These are phyloP conservation scores for Eupsilia transversa DNA, from an alignment of 2,888 invertebrate species.

Conservation along the genomic window DNA sequence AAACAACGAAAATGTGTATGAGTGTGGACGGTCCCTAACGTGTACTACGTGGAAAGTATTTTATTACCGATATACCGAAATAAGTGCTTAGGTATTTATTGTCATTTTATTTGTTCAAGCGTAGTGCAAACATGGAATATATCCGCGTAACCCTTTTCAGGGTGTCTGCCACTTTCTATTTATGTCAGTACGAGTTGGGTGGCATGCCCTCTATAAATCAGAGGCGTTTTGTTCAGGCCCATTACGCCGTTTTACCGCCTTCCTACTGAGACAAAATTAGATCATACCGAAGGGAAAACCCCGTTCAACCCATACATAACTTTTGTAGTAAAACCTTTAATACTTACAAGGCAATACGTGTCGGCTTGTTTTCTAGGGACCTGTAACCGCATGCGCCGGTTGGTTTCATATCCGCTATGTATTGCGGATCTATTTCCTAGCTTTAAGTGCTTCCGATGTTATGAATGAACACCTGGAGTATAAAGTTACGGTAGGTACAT, in stretches of 20 bases:
- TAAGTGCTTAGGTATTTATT: conserved; percentile 68
- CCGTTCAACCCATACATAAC: conserved; percentile 81
- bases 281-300: conserved; percentile 85
- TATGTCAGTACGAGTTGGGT: conserved; percentile 83
- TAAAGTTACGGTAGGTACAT: conserved; percentile 26
- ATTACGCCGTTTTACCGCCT: conserved; percentile 88
- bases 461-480: conserved; percentile 51
- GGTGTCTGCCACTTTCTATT: conserved; percentile 86
- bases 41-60: conserved; percentile 53
- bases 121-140: conserved; percentile 79
- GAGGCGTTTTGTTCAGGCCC: conserved; percentile 87
- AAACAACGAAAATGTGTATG: conserved; percentile 33
- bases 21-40: conserved; percentile 58
- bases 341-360: conserved; percentile 78
- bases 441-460: conserved; percentile 59
- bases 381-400: conserved; percentile 64
- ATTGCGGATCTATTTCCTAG: conserved; percentile 62
- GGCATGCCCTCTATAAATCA: conserved; percentile 86
- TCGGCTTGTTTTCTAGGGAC: conserved; percentile 73
- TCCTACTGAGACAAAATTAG: conserved; percentile 88
- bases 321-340: conserved; percentile 85
- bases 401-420: conserved; percentile 64
- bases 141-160: conserved; percentile 83
- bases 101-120: conserved; percentile 76
- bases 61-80: conserved; percentile 65